A percentile compares a stretch with the other conserved stretches of the same genome.
Evolutionary conservation across 2,113 vertebrate genomes (phyloP).

Genomic region (Lonchura striata): DNA sequence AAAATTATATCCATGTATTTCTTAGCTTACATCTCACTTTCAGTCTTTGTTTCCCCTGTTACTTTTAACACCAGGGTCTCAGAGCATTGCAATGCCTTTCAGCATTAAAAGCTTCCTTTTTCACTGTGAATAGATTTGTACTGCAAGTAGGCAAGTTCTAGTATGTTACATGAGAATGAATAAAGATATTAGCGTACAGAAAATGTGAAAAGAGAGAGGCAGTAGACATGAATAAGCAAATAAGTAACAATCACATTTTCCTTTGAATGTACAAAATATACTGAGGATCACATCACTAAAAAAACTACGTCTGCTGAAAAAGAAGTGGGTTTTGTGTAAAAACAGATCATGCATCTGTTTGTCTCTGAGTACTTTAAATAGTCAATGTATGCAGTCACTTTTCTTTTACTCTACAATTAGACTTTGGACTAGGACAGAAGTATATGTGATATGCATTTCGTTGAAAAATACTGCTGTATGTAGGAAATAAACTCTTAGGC

Average conservation of each 20-base stretch:
- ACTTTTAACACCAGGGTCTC: background rate
- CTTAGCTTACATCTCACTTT: background rate
- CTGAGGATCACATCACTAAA: background rate
- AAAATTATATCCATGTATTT: background rate
- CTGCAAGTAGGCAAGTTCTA: background rate
- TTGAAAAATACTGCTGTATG: background rate
- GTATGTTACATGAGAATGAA: background rate
- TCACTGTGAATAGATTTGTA: background rate
- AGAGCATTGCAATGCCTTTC: background rate
- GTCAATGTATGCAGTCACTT: background rate
- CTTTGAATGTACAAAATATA: background rate
- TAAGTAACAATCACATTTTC: background rate
- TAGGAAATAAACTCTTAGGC: background rate
- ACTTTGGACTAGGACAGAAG: background rate
- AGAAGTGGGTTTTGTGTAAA: background rate
- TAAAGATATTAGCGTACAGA: background rate
- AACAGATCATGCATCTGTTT: conserved; percentile 34
- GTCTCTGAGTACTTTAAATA: conserved; percentile 42
- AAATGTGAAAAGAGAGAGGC: background rate
- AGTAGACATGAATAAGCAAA: background rate
- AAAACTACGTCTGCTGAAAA: background rate
- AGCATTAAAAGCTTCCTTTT: conserved; percentile 19
- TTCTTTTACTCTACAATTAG: background rate
- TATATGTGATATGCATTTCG: background rate
- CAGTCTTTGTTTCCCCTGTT: background rate